Percentiles rank a stretch among this genome's conserved stretches.
Conservation (phyloP, 1,140 invertebrate species). For the Atopsyche davidsoni region DNA sequence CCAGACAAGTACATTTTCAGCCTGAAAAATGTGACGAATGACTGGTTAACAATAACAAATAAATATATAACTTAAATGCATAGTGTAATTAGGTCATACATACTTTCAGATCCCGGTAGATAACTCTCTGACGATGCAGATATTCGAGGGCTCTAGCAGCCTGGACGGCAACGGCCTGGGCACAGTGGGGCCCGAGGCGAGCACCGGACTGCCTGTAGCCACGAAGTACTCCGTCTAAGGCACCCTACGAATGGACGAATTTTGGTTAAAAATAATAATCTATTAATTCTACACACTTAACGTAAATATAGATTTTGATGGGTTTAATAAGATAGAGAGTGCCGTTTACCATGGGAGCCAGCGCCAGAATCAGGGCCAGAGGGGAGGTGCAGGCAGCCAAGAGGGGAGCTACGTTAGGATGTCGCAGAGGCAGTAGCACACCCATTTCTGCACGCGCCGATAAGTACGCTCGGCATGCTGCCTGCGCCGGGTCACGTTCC, state of each 20-base stretch:
- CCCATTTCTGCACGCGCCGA: slow-evolving; percentile 90
- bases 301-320: not conserved
- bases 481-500: slow-evolving; percentile 84
- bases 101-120: slow-evolving; percentile 90
- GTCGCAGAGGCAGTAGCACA: slow-evolving; percentile 78
- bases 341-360: slow-evolving; percentile 64
- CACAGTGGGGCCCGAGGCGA: slow-evolving; percentile 68
- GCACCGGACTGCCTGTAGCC: slow-evolving; percentile 79
- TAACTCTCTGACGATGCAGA: slow-evolving; percentile 88
- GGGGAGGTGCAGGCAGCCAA: slow-evolving; percentile 84
- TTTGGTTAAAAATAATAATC: not conserved
- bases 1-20: slow-evolving; percentile 98
- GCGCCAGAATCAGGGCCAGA: slow-evolving; percentile 81
- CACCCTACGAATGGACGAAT: slow-evolving; percentile 55
- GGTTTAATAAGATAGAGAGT: not conserved
- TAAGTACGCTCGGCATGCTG: slow-evolving; percentile 91
- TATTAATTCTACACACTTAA: slow-evolving; percentile 4
- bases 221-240: slow-evolving; percentile 74
- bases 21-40: slow-evolving; percentile 40
- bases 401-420: slow-evolving; percentile 88
- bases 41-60: not conserved
- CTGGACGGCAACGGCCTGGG: slow-evolving; percentile 84
- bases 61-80: not conserved
- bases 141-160: slow-evolving; percentile 93
- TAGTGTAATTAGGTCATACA: not conserved